Evolutionary conservation across 2,113 vertebrate genomes (phyloP), one percentile per base, ranked within the genome.

Genomic region (Corythornis vintsioides): DNA sequence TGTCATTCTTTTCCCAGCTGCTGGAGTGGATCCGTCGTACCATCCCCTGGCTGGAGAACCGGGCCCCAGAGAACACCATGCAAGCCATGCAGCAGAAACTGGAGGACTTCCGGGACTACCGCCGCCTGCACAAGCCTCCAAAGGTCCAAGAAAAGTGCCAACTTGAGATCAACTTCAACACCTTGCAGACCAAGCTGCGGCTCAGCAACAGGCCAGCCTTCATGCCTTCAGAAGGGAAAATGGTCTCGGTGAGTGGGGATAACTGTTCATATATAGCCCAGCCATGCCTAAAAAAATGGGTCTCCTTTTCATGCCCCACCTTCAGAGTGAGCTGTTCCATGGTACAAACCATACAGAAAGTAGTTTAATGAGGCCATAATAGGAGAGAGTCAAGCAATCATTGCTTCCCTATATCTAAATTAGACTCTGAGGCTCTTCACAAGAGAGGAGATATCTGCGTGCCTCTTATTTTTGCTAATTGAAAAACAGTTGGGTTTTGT

Each of bases 101-200:
- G 96, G 99, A 99, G 97, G 99, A 99, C 91, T 99, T 99, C 96
- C 96, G 99, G 11, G 99, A 99, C 95, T 99, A 99, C 88, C 98
- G 99, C 20, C 99, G 99, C 64, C 97, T 98, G 85, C 99, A 99
- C 97, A 99, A 99, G 94, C 99, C 99, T 3, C 99, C 99, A 88
- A 99, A 99, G 88, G 99, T 99, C 85, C 99, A 99, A 96, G 99
- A 99, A 97, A 99, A 99, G 97, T 99, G 99, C 96, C 99, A 99
- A 93, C 98, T 99, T 93, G 99, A 99, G 98, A 99, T 99, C 98
- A 99, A 99, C 94, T 99, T 99, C 97, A 99, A 99, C 97, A 99
- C 99, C 6, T 97, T 99, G 96, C 99, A 99, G 97, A 99, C 99
- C 95, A 99, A 99, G 90, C 98, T 99, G 90, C 96, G 99, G 45